Evolutionary conservation across 2,888 invertebrate species (phyloP), one percentile per base, ranked within the genome.

Genomic region (Uloborus plumipes): DNA sequence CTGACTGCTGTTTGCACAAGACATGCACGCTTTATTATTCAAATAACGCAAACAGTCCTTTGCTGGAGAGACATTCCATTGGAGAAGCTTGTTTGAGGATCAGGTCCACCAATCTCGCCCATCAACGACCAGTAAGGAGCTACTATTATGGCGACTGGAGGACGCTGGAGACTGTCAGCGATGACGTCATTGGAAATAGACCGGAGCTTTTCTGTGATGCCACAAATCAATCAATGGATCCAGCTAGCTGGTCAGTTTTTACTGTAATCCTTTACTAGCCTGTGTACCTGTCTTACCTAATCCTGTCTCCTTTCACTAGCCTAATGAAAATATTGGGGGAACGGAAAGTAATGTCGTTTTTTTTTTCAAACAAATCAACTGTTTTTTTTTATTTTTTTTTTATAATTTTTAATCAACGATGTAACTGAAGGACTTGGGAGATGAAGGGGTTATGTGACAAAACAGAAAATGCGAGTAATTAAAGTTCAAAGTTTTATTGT

Each of bases 91-190:
- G 77, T 16, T 71, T 64, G 50, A 78, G 64, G 47, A 15, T 76
- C 13, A 65, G 70, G 6, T n/a, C 62, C 11, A 9, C 59, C 16
- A 51, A 62, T n/a, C 62, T 61, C 11, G 47, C 58, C 0, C 71
- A 78, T 20, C 70, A 62, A 11, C 62, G 64, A 31, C 64, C 61
- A 1, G 7, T 71, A 11, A 65, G 64, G 22, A 66, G 59, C 18
- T 71, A 78, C 20, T 78, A 78, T 16, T 78, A 78, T 50, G 47
- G 51, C 22, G 77, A 78, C 15, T 78, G 77, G 77, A 78, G 77
- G 22, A 26, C 77, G 16, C 20, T 69, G 11, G 62, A 69, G 15
- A n/a, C 55, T 6, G n/a, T 53, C 15, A 47, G 64, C 18, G 77
- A 78, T 18, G 69, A 69, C 3, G 69, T 59, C 61, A 59, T 59